Conservation (phyloP, 2,888 invertebrate genomes). For the Ditylenchus weischeri region DNA sequence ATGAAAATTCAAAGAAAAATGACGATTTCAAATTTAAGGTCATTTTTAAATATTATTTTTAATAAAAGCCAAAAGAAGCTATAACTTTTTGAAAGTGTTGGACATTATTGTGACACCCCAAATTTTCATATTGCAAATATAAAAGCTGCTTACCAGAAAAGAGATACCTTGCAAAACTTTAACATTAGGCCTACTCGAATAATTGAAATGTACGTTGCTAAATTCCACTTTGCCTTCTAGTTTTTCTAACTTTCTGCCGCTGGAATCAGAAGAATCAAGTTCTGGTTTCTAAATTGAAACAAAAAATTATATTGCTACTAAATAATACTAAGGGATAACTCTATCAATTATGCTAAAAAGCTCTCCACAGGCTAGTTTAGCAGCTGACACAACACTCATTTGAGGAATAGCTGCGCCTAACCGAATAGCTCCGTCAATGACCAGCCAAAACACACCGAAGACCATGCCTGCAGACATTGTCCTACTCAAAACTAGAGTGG, state of each 20-base stretch:
- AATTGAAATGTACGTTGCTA: conserved; percentile 60
- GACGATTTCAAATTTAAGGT: too few relatives aligned
- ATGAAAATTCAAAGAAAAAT: too few relatives aligned
- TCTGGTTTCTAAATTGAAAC: conserved; percentile 58
- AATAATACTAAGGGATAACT: conserved; percentile 51
- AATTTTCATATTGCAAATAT: background rate
- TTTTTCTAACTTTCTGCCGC: conserved; percentile 60
- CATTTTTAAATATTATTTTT: too few relatives aligned
- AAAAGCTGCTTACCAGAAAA: conserved; percentile 16
- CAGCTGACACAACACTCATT: conserved; percentile 75
- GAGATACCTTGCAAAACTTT: conserved; percentile 46
- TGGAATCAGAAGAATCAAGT: conserved; percentile 61
- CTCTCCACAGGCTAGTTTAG: conserved; percentile 73
- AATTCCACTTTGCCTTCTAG: conserved; percentile 61
- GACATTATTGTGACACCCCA: background rate
- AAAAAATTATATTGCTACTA: background rate
- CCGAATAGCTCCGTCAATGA: conserved; percentile 60
- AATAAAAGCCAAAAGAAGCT: too few relatives aligned
- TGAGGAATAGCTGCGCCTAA: conserved; percentile 79
- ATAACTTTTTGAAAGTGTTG: background rate
- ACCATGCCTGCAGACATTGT: conserved; percentile 43
- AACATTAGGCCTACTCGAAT: conserved; percentile 61
- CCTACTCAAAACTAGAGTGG: conserved; percentile 38
- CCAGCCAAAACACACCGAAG: conserved; percentile 51
- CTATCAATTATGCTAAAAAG: conserved; percentile 63